Conservation (phyloP, 2,113 vertebrate genomes). For the Ictalurus punctatus region DNA sequence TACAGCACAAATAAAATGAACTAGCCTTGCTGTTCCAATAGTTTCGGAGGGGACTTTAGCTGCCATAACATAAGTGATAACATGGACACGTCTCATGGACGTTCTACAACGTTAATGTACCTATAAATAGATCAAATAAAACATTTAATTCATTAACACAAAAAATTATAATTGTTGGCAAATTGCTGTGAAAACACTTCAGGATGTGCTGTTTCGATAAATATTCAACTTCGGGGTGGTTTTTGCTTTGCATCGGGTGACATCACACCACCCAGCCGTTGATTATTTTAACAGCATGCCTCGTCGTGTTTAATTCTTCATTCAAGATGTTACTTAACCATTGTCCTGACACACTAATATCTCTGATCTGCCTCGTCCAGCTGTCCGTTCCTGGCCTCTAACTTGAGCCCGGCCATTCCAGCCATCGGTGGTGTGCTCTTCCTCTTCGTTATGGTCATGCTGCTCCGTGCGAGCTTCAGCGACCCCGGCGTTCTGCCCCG, state of each 20-base stretch:
- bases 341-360: background rate
- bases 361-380: slow-evolving; percentile 64
- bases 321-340: background rate
- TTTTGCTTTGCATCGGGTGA: background rate
- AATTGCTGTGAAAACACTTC: background rate
- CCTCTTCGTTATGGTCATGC: slow-evolving; percentile 91
- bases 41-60: background rate
- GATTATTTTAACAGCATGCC: background rate
- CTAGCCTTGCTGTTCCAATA: too few species aligned
- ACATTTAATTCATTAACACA: background rate
- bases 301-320: background rate
- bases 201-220: background rate
- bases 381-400: slow-evolving; percentile 87
- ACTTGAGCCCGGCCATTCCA: slow-evolving; percentile 88
- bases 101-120: background rate
- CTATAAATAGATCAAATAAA: background rate
- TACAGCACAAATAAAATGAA: too few species aligned
- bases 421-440: slow-evolving; percentile 86
- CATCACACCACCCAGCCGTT: background rate
- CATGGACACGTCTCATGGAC: background rate
- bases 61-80: background rate
- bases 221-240: background rate
- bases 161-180: background rate
- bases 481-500: slow-evolving; percentile 91
- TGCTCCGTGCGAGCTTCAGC: slow-evolving; percentile 92